These are phyloP conservation scores for Troilus luridus DNA, from an alignment of 2,888 invertebrate genomes.

Conservation along the genomic window DNA sequence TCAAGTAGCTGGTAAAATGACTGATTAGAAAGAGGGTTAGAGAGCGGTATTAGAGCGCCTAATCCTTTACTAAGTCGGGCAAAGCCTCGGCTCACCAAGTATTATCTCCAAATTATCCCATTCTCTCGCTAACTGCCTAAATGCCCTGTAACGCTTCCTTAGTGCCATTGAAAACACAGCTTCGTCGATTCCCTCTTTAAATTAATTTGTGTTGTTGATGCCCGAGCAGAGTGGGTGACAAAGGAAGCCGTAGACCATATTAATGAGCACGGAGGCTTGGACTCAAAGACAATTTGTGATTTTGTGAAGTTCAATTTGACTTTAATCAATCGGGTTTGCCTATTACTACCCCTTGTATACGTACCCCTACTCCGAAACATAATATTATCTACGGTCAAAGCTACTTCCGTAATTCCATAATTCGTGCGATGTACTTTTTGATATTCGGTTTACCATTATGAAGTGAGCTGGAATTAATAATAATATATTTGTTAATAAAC, in stretches of 20 bases:
- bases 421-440: too few relatives aligned
- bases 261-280: not conserved
- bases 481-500: too few relatives aligned
- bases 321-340: not conserved
- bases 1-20: not conserved
- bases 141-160: conserved; percentile 29
- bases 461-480: too few relatives aligned
- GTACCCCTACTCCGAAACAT: not conserved
- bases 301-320: not conserved
- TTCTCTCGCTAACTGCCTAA: conserved; percentile 36
- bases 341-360: not conserved
- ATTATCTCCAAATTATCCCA: conserved; percentile 39
- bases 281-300: not conserved
- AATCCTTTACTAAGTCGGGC: conserved; percentile 41
- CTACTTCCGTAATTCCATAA: too few relatives aligned
- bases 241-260: not conserved
- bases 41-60: conserved; percentile 17
- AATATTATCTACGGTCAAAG: not conserved
- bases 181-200: conserved; percentile 11
- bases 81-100: conserved; percentile 37
- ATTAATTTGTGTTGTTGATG: conserved; percentile 1
- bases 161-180: conserved; percentile 8
- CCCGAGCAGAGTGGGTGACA: not conserved
- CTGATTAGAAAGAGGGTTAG: conserved; percentile 1
- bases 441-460: too few relatives aligned